Base-by-base conservation (phyloP, 2,888 invertebrate genomes). In the Candidula unifasciata region DNA sequence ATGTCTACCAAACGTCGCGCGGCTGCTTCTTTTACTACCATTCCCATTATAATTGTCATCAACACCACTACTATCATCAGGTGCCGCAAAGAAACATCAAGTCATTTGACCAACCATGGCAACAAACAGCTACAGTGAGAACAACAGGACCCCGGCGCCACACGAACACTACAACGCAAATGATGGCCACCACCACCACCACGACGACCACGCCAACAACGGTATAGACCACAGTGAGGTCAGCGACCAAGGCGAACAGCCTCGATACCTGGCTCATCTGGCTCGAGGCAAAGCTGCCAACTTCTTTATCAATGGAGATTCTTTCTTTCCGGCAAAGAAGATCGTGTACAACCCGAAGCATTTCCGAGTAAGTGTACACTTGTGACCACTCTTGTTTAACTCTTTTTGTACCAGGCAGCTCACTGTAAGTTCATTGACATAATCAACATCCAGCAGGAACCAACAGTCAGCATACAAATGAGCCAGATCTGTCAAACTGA, bases 91-190 rank as follows among this genome's bases (percentile, higher is more conserved):
- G 44, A 13, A 44, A 13, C 44, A 44, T 10, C 44, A 13, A 44
- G 1, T 44, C 3, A 24, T 10, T 44, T 0, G 37, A 3, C 16
- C 27, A 30, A 54, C 18, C 0, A 77, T 57, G 77, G 35, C 57
- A 16, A 57, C 60, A 2, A 33, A 35, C 27, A 24, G 24, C 35
- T 57, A 77, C 60, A 21, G 33, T 60, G 60, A 77, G 8, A n/a
- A 18, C 18, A 60, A 60, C 5, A 54, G 10, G 35, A 18, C 24
- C 35, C 1, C 24, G 33, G 30, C 24, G 33, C 33, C 57, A 57
- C 33, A 87, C 78, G 87, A 87, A 86, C 18, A 88, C 18, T 18
- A 87, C 74, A 10, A 87, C 85, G 57, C 87, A 85, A 66, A 87
- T 87, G 64, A 85, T 85, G 16, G 85, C 33, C 73, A 87, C 87